phyloP scores from a whole-genome alignment of 2,113 vertebrate genomes.

The Falco punctatus region DNA sequence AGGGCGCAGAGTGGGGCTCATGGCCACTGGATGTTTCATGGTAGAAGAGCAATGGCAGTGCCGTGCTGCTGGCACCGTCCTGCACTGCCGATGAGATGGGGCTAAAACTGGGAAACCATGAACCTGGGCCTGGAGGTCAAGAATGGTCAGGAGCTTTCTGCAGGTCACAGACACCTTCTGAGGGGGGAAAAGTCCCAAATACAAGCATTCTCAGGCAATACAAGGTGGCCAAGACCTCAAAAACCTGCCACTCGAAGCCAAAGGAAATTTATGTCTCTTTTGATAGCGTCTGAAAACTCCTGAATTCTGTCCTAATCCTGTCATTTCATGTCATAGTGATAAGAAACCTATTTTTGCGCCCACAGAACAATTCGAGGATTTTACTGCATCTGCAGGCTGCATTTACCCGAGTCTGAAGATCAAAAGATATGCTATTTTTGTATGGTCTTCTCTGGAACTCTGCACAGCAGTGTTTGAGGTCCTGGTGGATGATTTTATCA shows the following conservation, averaged over 20 bases:
- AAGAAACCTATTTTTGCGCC: background rate
- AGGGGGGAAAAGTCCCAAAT: background rate
- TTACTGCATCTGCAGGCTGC: background rate
- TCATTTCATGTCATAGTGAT: background rate
- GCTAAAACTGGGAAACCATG: background rate
- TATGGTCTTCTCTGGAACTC: background rate
- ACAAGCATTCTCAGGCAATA: background rate
- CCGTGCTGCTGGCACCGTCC: rapidly evolving
- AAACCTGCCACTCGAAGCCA: background rate
- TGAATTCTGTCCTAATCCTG: background rate
- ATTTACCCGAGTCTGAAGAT: slow-evolving; percentile 1
- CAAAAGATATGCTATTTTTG: slow-evolving; percentile 51
- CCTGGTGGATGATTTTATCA: background rate
- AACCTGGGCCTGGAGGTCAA: background rate
- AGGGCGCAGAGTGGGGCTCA: background rate
- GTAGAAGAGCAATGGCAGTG: background rate
- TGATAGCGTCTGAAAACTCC: background rate
- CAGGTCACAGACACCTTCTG: background rate
- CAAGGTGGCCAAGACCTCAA: background rate
- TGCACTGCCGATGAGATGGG: rapidly evolving
- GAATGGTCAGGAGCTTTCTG: rapidly evolving
- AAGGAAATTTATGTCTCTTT: background rate
- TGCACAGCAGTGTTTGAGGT: background rate
- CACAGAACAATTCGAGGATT: background rate
- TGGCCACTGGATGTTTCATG: background rate